phyloP scores from a whole-genome alignment of 1,140 invertebrate genomes.

The Tigriopus japonicus region DNA sequence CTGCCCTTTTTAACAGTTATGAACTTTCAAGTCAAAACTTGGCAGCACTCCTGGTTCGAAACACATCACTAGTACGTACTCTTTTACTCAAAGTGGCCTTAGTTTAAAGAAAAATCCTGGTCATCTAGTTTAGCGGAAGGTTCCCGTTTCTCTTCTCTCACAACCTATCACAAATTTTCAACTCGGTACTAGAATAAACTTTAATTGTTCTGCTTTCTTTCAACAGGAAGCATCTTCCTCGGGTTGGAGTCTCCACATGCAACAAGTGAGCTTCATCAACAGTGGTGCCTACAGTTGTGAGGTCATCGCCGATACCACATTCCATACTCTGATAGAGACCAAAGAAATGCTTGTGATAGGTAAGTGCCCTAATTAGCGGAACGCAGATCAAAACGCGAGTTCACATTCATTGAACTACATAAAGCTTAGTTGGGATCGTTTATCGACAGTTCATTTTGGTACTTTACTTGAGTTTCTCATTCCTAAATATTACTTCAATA shows the following conservation, averaged over 20 bases:
- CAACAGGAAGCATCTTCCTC: background rate
- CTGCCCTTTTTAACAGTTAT: too few species aligned
- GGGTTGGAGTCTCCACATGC: background rate
- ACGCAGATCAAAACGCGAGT: too few species aligned
- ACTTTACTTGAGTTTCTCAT: background rate
- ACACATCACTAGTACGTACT: too few species aligned
- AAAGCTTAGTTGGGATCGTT: too few species aligned
- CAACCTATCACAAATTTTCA: background rate
- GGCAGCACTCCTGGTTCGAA: too few species aligned
- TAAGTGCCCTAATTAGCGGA: background rate
- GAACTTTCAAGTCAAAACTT: too few species aligned
- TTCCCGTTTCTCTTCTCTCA: too few species aligned
- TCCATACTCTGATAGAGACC: background rate
- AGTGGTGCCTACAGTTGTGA: conserved; percentile 7
- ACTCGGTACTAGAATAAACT: background rate
- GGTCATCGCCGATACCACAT: conserved; percentile 2
- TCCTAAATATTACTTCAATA: background rate
- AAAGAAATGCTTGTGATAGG: conserved; percentile 7
- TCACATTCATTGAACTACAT: too few species aligned
- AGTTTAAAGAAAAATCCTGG: too few species aligned
- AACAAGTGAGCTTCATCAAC: background rate
- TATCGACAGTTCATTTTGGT: too few species aligned
- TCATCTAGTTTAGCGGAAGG: too few species aligned
- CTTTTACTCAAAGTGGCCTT: too few species aligned
- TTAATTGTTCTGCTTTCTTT: background rate